A percentile compares a stretch with the other conserved stretches of the same genome.
phyloP scores from a whole-genome alignment of 1,140 invertebrate species.

The Drosophila santomea region DNA sequence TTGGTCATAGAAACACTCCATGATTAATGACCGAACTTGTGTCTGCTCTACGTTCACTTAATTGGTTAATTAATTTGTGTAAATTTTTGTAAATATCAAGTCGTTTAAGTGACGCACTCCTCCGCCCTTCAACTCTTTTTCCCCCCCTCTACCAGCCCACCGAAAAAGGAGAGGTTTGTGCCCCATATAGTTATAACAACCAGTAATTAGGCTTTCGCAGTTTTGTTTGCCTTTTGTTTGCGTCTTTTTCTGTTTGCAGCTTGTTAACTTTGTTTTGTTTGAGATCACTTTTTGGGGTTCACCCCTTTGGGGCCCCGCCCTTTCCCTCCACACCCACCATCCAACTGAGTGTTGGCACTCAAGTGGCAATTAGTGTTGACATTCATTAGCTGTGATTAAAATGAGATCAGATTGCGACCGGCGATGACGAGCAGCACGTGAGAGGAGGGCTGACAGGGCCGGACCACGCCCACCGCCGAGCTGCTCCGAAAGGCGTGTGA shows the following conservation, averaged over 20 bases:
- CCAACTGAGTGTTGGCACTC: constrained; percentile 20
- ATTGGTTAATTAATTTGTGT: constrained; percentile 65
- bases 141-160: background rate
- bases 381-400: constrained; percentile 79
- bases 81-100: constrained; percentile 57
- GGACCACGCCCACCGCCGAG: constrained; percentile 10
- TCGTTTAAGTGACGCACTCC: constrained; percentile 45
- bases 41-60: constrained; percentile 34
- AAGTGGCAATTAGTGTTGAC: constrained; percentile 76
- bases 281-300: constrained; percentile 39
- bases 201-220: constrained; percentile 48
- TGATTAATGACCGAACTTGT: constrained; percentile 46
- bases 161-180: constrained; percentile 12
- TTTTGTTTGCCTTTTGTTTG: constrained; percentile 45
- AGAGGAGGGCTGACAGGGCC: constrained; percentile 29
- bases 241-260: constrained; percentile 28
- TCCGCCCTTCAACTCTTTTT: constrained; percentile 5
- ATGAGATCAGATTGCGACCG: constrained; percentile 70
- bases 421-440: constrained; percentile 65
- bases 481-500: constrained; percentile 34
- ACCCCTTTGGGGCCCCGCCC: constrained; percentile 12
- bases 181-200: constrained; percentile 30
- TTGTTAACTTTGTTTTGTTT: constrained; percentile 49
- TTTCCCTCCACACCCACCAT: background rate
- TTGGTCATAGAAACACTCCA: constrained; percentile 8